Evolutionary conservation across 2,113 vertebrate genomes (phyloP).

Genomic region (Amblyornis subalaris): DNA sequence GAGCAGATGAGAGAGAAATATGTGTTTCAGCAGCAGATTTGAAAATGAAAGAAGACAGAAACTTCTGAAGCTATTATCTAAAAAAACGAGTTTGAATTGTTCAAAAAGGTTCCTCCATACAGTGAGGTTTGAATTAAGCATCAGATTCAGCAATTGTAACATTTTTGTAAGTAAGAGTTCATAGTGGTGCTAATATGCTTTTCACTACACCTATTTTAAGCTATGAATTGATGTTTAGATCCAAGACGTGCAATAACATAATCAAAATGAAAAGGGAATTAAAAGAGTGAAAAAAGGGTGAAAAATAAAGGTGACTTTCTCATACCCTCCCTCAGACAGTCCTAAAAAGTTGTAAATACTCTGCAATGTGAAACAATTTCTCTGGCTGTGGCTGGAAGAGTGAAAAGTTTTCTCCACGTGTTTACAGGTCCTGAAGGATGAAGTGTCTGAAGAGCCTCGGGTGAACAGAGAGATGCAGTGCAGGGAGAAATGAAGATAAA

Average conservation of each 20-base stretch:
- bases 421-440: neutral
- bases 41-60: neutral
- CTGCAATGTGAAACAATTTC: neutral
- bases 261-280: neutral
- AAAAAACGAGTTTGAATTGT: neutral
- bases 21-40: slow-evolving; percentile 7
- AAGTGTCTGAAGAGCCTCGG: neutral
- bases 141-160: neutral
- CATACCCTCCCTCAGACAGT: neutral
- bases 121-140: neutral
- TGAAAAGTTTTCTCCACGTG: neutral
- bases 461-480: neutral
- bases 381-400: neutral
- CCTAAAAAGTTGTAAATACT: neutral
- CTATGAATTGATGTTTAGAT: neutral
- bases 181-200: neutral
- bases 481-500: neutral
- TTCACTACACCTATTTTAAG: neutral
- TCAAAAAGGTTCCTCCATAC: neutral
- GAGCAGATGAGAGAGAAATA: slow-evolving; percentile 28
- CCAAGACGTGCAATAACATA: neutral
- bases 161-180: neutral
- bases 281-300: neutral
- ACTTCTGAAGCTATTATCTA: neutral
- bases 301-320: neutral